phyloP scores from a whole-genome alignment of 2,797 vertebrate genomes.

The Phalloptychus januarius region DNA sequence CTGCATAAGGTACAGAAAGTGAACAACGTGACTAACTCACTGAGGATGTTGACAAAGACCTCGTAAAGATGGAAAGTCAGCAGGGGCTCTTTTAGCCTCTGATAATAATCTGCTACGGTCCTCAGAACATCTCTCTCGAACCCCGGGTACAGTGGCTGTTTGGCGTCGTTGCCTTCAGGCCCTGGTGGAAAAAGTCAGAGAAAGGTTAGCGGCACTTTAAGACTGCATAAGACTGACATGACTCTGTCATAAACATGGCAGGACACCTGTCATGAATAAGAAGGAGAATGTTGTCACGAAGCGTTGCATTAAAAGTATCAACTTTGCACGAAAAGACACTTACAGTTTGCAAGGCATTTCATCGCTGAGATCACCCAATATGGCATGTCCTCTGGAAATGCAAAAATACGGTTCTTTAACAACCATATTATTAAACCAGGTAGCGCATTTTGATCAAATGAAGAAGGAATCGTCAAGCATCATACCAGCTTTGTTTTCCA shows the following conservation, averaged over 20 bases:
- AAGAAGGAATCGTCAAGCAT: not conserved
- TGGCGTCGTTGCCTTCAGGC: slow-evolving; percentile 82
- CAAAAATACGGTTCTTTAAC: not conserved
- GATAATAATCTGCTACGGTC: slow-evolving; percentile 92
- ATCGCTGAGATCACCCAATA: slow-evolving; percentile 96
- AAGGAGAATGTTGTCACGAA: no score
- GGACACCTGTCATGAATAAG: no score
- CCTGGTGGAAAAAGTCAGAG: slow-evolving; percentile 45
- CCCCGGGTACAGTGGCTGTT: slow-evolving; percentile 88
- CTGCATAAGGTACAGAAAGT: slow-evolving; percentile 1
- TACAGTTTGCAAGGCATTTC: slow-evolving; percentile 96
- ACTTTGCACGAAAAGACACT: slow-evolving; percentile 70
- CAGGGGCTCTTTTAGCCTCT: slow-evolving; percentile 89
- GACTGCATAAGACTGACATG: not conserved
- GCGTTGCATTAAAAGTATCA: no score
- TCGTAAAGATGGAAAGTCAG: slow-evolving; percentile 94
- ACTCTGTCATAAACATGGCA: not conserved
- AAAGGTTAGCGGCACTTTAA: not conserved
- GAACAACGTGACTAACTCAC: slow-evolving; percentile 78
- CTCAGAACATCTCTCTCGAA: slow-evolving; percentile 94
- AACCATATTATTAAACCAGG: no score
- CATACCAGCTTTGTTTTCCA: slow-evolving; percentile 90
- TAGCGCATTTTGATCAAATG: not conserved
- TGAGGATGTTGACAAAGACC: slow-evolving; percentile 92
- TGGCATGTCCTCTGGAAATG: slow-evolving; percentile 84